A percentile compares a stretch with the other conserved stretches of the same genome.
phyloP scores from a whole-genome alignment of 37 sponge, comb jelly and placozoan genomes.

The Chondrosia reniformis region DNA sequence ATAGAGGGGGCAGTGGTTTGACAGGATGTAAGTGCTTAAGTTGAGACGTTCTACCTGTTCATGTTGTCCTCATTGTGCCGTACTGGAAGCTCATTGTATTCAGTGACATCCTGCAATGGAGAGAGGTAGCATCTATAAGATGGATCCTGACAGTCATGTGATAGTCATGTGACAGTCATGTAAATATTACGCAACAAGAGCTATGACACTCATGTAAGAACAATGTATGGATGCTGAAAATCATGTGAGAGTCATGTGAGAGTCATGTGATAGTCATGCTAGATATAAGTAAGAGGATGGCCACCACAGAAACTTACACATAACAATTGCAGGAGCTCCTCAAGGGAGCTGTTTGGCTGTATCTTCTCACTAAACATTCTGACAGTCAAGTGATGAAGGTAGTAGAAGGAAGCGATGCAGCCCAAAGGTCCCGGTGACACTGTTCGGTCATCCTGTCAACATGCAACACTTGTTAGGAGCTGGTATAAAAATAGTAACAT shows the following conservation, averaged over 20 bases:
- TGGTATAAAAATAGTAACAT: not conserved
- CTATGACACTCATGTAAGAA: too few relatives aligned
- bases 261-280: too few relatives aligned
- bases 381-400: conserved; percentile 86
- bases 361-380: conserved; percentile 76
- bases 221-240: too few relatives aligned
- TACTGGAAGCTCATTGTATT: conserved; percentile 95
- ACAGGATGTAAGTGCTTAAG: not conserved
- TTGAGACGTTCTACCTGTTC: conserved; percentile 54
- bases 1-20: not conserved
- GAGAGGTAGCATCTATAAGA: not conserved
- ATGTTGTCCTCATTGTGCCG: conserved; percentile 95
- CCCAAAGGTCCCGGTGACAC: conserved; percentile 64
- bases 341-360: conserved; percentile 35
- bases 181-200: too few relatives aligned
- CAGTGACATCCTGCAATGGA: conserved; percentile 66
- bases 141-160: too few relatives aligned
- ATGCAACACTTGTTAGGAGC: not conserved
- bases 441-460: conserved; percentile 60
- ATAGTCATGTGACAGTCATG: too few relatives aligned
- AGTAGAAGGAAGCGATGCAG: conserved; percentile 96
- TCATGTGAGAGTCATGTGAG: too few relatives aligned
- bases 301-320: conserved; percentile 60
- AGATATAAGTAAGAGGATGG: too few relatives aligned
- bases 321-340: conserved; percentile 76